Conservation (phyloP, 2,113 vertebrate genomes). For the Acanthisitta chloris region DNA sequence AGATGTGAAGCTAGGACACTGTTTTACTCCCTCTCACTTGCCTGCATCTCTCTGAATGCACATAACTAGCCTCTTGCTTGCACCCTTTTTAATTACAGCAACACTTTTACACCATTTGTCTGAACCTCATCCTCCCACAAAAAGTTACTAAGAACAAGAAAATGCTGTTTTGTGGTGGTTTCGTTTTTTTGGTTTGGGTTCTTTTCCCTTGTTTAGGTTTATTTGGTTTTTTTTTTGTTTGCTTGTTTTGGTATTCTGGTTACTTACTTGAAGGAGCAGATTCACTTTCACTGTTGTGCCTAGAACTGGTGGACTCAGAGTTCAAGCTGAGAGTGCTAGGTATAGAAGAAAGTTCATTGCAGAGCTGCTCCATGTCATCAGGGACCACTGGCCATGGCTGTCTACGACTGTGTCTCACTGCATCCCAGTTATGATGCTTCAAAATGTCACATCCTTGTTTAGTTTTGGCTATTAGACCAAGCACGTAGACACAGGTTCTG, state of each 20-base stretch:
- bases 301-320: constrained; percentile 94
- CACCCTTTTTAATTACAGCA: neutral
- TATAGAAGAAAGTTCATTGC: constrained; percentile 82
- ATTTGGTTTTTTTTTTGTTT: neutral
- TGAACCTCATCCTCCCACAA: neutral
- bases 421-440: constrained; percentile 92
- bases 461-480: constrained; percentile 95
- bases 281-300: constrained; percentile 98
- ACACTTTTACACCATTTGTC: neutral
- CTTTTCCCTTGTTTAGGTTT: neutral
- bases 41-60: neutral
- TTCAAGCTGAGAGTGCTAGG: constrained; percentile 88
- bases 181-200: accelerated
- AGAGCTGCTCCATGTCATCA: constrained; percentile 90
- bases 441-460: constrained; percentile 95
- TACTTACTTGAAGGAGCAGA: constrained; percentile 90
- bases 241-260: neutral
- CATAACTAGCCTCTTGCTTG: neutral
- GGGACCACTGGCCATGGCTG: constrained; percentile 95
- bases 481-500: constrained; percentile 93
- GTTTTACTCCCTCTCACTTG: neutral
- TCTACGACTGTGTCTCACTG: constrained; percentile 92
- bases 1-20: neutral
- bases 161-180: neutral
- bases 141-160: neutral